Evolutionary conservation across 2,797 vertebrate species (phyloP).

Genomic region (Parauchenoglanis ngamensis): DNA sequence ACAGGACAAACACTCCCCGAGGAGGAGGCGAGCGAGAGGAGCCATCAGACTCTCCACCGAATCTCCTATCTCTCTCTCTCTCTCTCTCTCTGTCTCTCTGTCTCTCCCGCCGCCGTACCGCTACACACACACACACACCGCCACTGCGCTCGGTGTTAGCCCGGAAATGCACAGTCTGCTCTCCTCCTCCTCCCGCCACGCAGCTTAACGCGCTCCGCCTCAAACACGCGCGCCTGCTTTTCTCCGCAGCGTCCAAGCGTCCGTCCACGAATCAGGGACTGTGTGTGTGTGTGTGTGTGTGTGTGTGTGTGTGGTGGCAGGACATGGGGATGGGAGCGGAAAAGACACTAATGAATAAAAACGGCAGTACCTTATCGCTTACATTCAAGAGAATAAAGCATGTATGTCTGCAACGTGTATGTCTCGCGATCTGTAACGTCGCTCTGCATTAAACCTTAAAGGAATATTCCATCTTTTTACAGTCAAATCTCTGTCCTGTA

Average conservation of each 20-base stretch:
- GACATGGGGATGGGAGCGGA: conserved; percentile 32
- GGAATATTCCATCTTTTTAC: neutral
- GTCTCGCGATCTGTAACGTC: neutral
- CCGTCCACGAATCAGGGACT: conserved; percentile 66
- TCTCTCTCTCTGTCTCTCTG: conserved; percentile 59
- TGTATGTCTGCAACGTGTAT: neutral
- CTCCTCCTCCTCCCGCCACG: conserved; percentile 47
- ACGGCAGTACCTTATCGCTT: neutral
- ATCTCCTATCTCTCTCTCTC: conserved; percentile 70
- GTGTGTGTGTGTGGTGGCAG: conserved; percentile 59
- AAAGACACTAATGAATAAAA: conserved; percentile 36
- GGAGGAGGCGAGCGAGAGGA: conserved; percentile 76
- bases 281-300: conserved; percentile 53
- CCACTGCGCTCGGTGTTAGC: conserved; percentile 68
- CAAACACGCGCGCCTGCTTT: conserved; percentile 27
- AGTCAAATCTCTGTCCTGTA: neutral
- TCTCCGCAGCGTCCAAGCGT: conserved; percentile 74
- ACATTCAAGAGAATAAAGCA: neutral
- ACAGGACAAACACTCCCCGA: conserved; percentile 75
- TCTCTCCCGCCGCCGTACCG: conserved; percentile 70
- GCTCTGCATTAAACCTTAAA: neutral
- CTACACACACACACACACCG: conserved; percentile 64
- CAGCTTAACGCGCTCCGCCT: conserved; percentile 41
- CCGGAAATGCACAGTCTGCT: conserved; percentile 73
- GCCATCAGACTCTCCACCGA: conserved; percentile 77